Percentiles rank a stretch among this genome's conserved stretches.
Conservation (phyloP, 2,113 vertebrate species). For the Xyrauchen texanus region DNA sequence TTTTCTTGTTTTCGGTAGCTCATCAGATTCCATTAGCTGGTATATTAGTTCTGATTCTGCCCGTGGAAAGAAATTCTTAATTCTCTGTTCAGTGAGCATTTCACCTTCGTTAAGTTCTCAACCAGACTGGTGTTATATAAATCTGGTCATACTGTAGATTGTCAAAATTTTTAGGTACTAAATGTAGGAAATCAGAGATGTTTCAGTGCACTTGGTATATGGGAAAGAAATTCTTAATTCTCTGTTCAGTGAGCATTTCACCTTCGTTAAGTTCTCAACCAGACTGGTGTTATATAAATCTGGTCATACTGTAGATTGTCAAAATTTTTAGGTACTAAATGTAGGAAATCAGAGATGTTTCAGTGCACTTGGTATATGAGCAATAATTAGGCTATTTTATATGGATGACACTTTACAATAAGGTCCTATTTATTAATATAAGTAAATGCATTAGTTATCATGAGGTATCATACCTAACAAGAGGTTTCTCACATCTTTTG, state of each 20-base stretch:
- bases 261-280: not conserved
- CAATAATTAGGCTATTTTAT: not conserved
- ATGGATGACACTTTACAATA: too few relatives aligned
- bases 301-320: not conserved
- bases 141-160: not conserved
- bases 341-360: too few relatives aligned
- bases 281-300: not conserved
- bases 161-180: too few relatives aligned
- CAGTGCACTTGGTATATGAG: too few relatives aligned
- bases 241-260: constrained; percentile 4
- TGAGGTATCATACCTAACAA: too few relatives aligned
- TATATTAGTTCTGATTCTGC: constrained; percentile 21
- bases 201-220: too few relatives aligned
- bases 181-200: too few relatives aligned
- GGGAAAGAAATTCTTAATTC: constrained; percentile 11
- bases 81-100: constrained; percentile 17
- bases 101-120: not conserved
- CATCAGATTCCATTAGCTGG: constrained; percentile 34
- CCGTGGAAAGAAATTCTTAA: constrained; percentile 1
- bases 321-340: too few relatives aligned
- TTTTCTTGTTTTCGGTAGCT: constrained; percentile 23
- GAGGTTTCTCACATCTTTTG: too few relatives aligned
- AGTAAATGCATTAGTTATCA: too few relatives aligned
- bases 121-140: not conserved
- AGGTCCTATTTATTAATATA: too few relatives aligned